Conservation (phyloP, 2,797 vertebrate species). For the Acrocephalus scirpaceus region DNA sequence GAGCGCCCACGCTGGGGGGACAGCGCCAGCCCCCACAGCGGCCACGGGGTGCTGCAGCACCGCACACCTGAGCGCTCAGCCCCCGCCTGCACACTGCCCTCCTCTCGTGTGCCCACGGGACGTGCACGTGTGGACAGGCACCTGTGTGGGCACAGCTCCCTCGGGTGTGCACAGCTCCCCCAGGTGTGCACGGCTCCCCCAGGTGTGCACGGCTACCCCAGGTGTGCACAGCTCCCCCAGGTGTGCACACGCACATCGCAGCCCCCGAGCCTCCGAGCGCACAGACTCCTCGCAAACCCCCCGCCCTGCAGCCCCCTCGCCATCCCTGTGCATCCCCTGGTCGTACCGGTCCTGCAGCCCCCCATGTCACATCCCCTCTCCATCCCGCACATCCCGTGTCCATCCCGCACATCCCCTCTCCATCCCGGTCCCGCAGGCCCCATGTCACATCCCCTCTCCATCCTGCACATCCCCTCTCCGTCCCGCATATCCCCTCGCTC, state of each 20-base stretch:
- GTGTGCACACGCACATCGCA: neutral
- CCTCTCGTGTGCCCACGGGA: neutral
- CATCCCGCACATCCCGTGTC: neutral
- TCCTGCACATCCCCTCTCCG: too few relatives aligned
- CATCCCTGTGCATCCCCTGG: too few relatives aligned
- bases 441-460: too few relatives aligned
- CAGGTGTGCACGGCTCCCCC: too few relatives aligned
- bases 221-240: neutral
- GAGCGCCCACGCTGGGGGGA: neutral
- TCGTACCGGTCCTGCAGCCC: too few relatives aligned
- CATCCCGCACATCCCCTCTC: too few relatives aligned
- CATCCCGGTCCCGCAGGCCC: too few relatives aligned
- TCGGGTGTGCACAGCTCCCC: neutral
- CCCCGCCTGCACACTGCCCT: neutral
- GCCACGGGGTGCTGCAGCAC: neutral
- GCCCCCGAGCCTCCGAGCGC: neutral
- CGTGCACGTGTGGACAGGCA: rapidly evolving
- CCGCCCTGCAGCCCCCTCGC: neutral
- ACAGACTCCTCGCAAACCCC: too few relatives aligned
- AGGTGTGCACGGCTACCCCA: neutral
- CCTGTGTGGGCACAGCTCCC: neutral
- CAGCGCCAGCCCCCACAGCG: neutral
- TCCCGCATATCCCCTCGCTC: too few relatives aligned
- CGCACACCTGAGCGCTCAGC: too few relatives aligned
- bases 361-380: too few relatives aligned